Conservation (phyloP, 2,888 invertebrate species). For the Chironomus riparius region DNA sequence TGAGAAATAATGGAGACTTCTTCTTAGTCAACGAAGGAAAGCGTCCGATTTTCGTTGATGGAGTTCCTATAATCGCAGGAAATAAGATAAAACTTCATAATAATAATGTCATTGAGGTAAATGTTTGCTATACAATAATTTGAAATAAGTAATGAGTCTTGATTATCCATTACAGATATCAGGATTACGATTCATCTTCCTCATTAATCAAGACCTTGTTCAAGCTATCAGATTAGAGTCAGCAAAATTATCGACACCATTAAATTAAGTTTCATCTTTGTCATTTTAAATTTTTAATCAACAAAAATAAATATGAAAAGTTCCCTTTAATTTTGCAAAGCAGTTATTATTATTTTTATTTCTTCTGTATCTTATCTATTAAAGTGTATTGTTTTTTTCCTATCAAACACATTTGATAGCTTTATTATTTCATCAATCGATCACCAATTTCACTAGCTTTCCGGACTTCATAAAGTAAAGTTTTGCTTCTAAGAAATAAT, state of each 20-base stretch:
- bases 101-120: slow-evolving; percentile 88
- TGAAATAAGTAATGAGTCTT: slow-evolving; percentile 25
- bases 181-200: slow-evolving; percentile 83
- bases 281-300: neutral
- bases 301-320: neutral
- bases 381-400: too few relatives aligned
- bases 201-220: slow-evolving; percentile 86
- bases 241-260: slow-evolving; percentile 60
- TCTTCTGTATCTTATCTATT: too few relatives aligned
- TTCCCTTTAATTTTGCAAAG: neutral
- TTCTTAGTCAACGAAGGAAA: slow-evolving; percentile 92
- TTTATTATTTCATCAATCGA: too few relatives aligned
- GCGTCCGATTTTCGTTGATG: slow-evolving; percentile 88
- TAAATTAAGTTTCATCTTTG: slow-evolving; percentile 32
- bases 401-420: too few relatives aligned
- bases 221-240: slow-evolving; percentile 82
- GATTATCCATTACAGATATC: slow-evolving; percentile 55
- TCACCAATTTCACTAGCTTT: too few relatives aligned
- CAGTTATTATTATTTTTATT: neutral
- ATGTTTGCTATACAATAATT: neutral
- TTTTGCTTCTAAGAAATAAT: too few relatives aligned
- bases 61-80: slow-evolving; percentile 77
- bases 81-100: slow-evolving; percentile 85
- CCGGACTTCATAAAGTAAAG: too few relatives aligned
- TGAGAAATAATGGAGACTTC: slow-evolving; percentile 90